A percentile compares a stretch with the other conserved stretches of the same genome.
Conservation (phyloP, 2,888 invertebrate species). For the Sarcophaga subvicina region DNA sequence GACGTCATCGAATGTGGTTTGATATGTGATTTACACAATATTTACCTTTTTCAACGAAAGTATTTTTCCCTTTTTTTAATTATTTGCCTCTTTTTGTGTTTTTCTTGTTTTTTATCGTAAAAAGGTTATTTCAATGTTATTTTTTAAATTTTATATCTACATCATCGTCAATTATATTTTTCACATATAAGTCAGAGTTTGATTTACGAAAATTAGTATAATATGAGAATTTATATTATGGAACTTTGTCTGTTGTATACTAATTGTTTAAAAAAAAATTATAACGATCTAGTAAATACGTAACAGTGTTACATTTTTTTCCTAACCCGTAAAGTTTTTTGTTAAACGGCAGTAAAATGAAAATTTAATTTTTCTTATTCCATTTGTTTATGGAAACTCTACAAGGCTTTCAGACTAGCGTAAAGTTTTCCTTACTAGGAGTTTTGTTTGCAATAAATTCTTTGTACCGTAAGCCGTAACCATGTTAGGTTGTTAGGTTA, state of each 20-base stretch:
- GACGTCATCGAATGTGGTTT: background rate
- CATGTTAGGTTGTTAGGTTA: too few species aligned
- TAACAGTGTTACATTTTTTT: too few species aligned
- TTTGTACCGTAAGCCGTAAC: too few species aligned
- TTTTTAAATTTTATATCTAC: background rate
- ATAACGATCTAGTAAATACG: too few species aligned
- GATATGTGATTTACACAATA: conserved; percentile 2
- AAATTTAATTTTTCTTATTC: too few species aligned
- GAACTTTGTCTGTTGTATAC: background rate
- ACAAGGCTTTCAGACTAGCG: too few species aligned
- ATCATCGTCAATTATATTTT: background rate
- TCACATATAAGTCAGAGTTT: conserved; percentile 22
- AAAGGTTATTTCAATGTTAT: conserved; percentile 53
- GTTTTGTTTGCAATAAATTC: too few species aligned
- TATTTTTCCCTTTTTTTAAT: background rate
- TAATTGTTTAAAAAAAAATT: background rate
- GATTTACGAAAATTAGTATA: conserved; percentile 31
- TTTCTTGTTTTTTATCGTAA: conserved; percentile 15
- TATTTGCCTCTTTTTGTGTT: background rate
- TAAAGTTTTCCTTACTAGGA: too few species aligned
- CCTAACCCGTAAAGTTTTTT: too few species aligned
- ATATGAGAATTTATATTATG: background rate
- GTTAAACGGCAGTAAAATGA: too few species aligned
- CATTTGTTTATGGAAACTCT: too few species aligned
- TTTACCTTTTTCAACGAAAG: background rate